phyloP scores from a whole-genome alignment of 1,140 invertebrate species.

The Pantala flavescens region DNA sequence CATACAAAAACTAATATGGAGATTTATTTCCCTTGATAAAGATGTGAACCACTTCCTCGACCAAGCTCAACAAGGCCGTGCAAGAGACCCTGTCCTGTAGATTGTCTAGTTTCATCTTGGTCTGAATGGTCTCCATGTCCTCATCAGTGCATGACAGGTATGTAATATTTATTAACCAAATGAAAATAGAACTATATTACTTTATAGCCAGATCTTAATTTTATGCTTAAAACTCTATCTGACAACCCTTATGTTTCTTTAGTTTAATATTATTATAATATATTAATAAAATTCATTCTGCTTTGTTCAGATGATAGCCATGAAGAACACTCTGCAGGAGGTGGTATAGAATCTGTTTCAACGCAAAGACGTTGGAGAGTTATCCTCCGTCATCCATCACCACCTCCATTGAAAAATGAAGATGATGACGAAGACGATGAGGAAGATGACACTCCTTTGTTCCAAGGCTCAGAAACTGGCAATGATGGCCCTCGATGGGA shows the following conservation, averaged over 20 bases:
- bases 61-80: conserved; percentile 38
- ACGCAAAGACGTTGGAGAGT: neutral
- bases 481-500: neutral
- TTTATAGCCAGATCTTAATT: too few relatives aligned
- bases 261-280: too few relatives aligned
- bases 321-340: neutral
- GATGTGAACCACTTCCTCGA: conserved; percentile 40
- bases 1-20: too few relatives aligned
- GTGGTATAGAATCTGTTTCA: neutral
- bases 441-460: neutral
- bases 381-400: neutral
- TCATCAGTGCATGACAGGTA: conserved; percentile 32
- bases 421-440: neutral
- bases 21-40: conserved; percentile 22
- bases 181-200: conserved; percentile 13
- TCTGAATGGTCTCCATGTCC: conserved; percentile 52
- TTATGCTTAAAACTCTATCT: too few relatives aligned
- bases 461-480: neutral
- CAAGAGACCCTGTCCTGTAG: conserved; percentile 41
- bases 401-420: neutral
- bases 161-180: conserved; percentile 22
- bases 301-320: neutral
- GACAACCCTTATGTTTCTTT: too few relatives aligned
- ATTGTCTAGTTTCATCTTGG: conserved; percentile 47
- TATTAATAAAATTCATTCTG: too few relatives aligned